A percentile compares a stretch with the other conserved stretches of the same genome.
Evolutionary conservation across 1,140 invertebrate species (phyloP).

Genomic region (Proctacanthus coquilletti): DNA sequence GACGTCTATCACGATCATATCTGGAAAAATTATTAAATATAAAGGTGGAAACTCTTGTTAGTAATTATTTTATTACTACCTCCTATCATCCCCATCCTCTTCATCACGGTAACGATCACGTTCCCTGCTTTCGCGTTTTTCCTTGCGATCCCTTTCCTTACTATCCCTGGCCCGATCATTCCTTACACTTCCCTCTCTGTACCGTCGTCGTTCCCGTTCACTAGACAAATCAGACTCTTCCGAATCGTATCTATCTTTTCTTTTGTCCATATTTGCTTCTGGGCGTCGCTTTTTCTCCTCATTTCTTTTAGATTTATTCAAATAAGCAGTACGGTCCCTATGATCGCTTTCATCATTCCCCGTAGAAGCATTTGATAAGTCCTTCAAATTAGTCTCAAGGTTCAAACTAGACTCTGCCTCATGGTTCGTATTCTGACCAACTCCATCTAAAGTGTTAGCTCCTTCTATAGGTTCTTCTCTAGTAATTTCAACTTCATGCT

Average conservation of each 20-base stretch:
- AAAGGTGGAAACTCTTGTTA: too few species aligned
- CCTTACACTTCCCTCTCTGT: constrained; percentile 13
- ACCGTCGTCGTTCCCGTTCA: constrained; percentile 21
- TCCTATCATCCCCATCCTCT: constrained; percentile 22
- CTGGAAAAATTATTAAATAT: too few species aligned
- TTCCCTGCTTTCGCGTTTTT: constrained; percentile 11
- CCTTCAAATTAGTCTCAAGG: constrained; percentile 6
- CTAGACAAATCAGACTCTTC: constrained; percentile 36
- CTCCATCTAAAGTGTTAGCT: constrained; percentile 5
- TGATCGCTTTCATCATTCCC: constrained; percentile 10
- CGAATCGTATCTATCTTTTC: constrained; percentile 31
- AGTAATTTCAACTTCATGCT: constrained; percentile 3
- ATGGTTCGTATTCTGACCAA: background rate
- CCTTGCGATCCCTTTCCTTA: constrained; percentile 1
- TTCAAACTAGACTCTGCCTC: background rate
- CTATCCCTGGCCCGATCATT: constrained; percentile 8
- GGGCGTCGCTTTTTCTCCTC: constrained; percentile 28
- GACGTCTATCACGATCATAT: constrained; percentile 7
- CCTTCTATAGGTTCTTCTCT: constrained; percentile 9
- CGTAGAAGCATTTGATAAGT: constrained; percentile 8
- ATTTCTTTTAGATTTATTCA: too few species aligned
- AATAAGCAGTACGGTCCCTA: constrained; percentile 9
- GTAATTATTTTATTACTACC: too few species aligned
- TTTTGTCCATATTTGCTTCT: constrained; percentile 32
- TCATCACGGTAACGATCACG: constrained; percentile 10